phyloP scores from a whole-genome alignment of 1,140 invertebrate genomes.

The Grapholita molesta region DNA sequence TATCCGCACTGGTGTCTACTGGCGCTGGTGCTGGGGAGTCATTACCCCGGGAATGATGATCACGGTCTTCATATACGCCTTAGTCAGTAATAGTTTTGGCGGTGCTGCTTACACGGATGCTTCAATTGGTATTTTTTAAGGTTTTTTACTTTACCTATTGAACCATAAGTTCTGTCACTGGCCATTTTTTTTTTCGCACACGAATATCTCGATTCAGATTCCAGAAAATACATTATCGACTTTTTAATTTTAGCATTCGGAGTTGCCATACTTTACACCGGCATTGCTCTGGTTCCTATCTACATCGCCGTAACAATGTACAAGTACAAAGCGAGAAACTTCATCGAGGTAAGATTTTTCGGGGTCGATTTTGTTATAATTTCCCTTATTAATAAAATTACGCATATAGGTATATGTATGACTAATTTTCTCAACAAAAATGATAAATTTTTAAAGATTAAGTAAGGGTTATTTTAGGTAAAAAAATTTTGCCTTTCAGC shows the following conservation, averaged over 20 bases:
- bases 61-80: slow-evolving; percentile 83
- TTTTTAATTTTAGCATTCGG: slow-evolving; percentile 43
- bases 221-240: no score
- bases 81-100: slow-evolving; percentile 40
- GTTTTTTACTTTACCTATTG: no score
- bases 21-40: slow-evolving; percentile 89
- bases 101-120: background rate
- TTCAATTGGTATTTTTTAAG: background rate
- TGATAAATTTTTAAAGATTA: no score
- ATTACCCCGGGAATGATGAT: slow-evolving; percentile 85
- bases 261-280: slow-evolving; percentile 44
- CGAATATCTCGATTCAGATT: no score
- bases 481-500: no score
- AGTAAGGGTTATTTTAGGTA: no score
- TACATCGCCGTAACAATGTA: slow-evolving; percentile 36
- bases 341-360: slow-evolving; percentile 28
- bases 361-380: no score
- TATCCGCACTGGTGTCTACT: slow-evolving; percentile 84
- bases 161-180: no score
- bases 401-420: no score
- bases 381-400: no score
- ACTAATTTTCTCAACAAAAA: no score
- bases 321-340: slow-evolving; percentile 37
- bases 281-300: slow-evolving; percentile 41
- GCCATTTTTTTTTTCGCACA: no score